Conservation (phyloP, 1,140 invertebrate genomes). For the Batillaria attramentaria region DNA sequence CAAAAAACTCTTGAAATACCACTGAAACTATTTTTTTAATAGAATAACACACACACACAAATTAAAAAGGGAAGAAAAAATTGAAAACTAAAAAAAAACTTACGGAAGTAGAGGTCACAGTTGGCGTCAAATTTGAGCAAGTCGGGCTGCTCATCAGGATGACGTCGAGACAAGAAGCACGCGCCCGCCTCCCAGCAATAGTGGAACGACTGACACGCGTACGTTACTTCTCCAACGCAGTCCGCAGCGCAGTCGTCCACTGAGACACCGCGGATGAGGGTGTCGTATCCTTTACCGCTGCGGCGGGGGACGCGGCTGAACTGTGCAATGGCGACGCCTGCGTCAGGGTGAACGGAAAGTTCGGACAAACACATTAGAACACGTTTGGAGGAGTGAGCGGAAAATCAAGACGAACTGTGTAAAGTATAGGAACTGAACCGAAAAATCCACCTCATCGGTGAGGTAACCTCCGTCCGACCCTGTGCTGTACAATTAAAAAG, state of each 20-base stretch:
- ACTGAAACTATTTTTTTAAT: too few relatives aligned
- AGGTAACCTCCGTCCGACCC: too few relatives aligned
- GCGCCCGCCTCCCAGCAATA: constrained; percentile 54
- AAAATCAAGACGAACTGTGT: too few relatives aligned
- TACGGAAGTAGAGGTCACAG: constrained; percentile 59
- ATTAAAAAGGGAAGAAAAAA: neutral
- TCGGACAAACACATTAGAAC: too few relatives aligned
- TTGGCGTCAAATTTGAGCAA: constrained; percentile 38
- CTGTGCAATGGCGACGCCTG: constrained; percentile 18
- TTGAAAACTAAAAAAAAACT: constrained; percentile 10
- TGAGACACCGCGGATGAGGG: constrained; percentile 48
- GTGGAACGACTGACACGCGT: constrained; percentile 58
- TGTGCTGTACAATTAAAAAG: too few relatives aligned
- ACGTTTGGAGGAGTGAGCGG: too few relatives aligned
- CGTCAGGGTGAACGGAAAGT: too few relatives aligned
- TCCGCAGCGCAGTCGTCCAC: constrained; percentile 60
- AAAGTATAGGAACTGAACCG: too few relatives aligned
- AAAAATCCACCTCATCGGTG: too few relatives aligned
- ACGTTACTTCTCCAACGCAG: constrained; percentile 50
- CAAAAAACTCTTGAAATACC: neutral
- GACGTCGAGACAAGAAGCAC: constrained; percentile 52
- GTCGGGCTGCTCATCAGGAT: constrained; percentile 56
- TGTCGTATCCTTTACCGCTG: constrained; percentile 52
- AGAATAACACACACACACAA: neutral
- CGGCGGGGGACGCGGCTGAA: constrained; percentile 50